Base-by-base conservation (phyloP, 2,797 vertebrate genomes). In the Galaxias olidus region DNA sequence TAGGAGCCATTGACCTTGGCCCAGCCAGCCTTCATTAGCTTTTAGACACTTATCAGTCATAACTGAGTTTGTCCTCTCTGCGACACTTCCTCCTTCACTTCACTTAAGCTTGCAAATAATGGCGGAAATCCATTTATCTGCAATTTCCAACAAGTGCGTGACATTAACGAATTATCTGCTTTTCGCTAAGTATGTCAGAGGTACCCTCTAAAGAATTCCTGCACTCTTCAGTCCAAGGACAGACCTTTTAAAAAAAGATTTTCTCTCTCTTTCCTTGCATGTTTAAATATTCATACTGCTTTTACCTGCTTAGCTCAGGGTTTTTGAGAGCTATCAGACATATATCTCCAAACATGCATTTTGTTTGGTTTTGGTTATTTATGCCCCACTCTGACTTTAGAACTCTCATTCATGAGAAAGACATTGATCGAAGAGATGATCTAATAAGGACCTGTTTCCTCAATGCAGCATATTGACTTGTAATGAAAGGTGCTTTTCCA, bases 41-140 rank as follows among this genome's bases (percentile, higher is more conserved):
- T 92, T 93, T 91, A 92, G 92, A 93, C 93, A 93, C 91, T 93
- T 93, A 93, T 94, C 92, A 93, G 89, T 94, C 93, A 93, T 91
- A 93, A 92, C 91, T 87, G 87, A 89, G 90, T 90, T 91, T 90
- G 91, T 93, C 92, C 92, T 92, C 90, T 89, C 85, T 74, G 79
- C 88, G 86, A 89, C 81, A 86, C 90, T 91, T 92, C 90, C 90
- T 92, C 89, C 89, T 92, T 90, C 91, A 91, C 91, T 93, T 93
- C 91, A 94, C 91, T 93, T 92, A 93, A 87, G 89, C 90, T 59
- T 77, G 89, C 89, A 91, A 93, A 93, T 93, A 93, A 93, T 92
- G 91, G 91, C 89, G 87, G 86, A 89, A 93, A 93, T 94, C 92
- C 93, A 94, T 93, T 94, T 94, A 93, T 94, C 91, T 92, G 89